Evolutionary conservation across 92 coral and sea anemone genomes (phyloP), one percentile per base, ranked within the genome.

Genomic region (Chrysogorgia sp.): DNA sequence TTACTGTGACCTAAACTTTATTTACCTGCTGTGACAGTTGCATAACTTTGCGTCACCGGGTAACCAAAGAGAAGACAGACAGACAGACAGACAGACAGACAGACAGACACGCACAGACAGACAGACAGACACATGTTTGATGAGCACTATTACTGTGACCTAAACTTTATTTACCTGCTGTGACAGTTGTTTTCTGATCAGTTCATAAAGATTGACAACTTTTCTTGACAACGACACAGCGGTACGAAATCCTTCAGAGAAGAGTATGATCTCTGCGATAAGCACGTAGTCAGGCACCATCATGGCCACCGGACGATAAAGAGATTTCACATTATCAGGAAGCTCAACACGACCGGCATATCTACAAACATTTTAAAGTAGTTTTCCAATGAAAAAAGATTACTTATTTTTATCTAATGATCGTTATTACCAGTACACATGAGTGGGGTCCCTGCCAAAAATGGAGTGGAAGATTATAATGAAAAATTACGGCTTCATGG

Each of bases 231-330:
- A 75, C 84, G 81, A 60, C 32, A 93, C 97, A 29, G 98, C 98
- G 0, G 96, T 82, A 3, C 83, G 89, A 76, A 94, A 94, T 60
- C 98, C 98, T 63, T 94, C 93, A 5, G 98, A 94, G 78, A 94
- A 89, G 85, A 94, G 82, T 68, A 89, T 94, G 75, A 92, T 94
- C 82, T 94, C 96, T 14, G 98, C 97, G 32, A 94, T 94, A 29
- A 89, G 80, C 1, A 93, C 87, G 33, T 80, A 89, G 70, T 94
- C 98, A 28, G 98, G 98, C 2, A 94, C 92, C 98, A 94, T 94
- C 98, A 94, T 94, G 29, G 98, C 97, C 63, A 94, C 92, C 2
- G 98, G 98, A 62, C 98, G 97, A 81, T 88, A 94, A 75, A 94
- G 63, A 9, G 97, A 88, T 76, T 94, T 94, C 35, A 94, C 68